phyloP scores from a whole-genome alignment of 1,140 invertebrate species.

The Acyrthosiphon pisum region DNA sequence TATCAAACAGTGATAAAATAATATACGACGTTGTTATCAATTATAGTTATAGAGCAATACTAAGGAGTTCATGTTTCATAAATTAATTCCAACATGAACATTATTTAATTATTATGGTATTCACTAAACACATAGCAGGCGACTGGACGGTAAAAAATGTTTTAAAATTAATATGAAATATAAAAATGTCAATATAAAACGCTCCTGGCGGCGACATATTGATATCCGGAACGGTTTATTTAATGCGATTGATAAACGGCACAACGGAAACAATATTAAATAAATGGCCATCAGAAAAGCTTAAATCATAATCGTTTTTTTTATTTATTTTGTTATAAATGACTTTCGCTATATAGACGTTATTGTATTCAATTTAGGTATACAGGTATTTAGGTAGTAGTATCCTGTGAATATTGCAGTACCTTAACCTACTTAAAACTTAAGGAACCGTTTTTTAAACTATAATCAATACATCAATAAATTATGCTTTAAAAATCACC shows the following conservation, averaged over 20 bases:
- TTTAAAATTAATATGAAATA: background rate
- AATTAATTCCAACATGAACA: background rate
- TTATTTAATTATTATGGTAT: background rate
- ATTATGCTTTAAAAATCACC: background rate
- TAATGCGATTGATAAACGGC: background rate
- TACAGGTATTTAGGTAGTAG: background rate
- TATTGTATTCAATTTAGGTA: background rate
- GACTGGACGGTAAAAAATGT: background rate
- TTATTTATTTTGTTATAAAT: background rate
- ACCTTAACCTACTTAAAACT: background rate
- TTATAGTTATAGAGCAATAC: no score
- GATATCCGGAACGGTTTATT: background rate
- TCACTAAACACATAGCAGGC: background rate
- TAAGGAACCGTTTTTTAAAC: background rate
- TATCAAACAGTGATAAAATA: conserved; percentile 1
- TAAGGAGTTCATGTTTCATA: background rate
- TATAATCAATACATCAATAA: background rate
- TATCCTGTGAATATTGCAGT: background rate
- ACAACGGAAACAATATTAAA: background rate
- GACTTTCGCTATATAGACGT: no score
- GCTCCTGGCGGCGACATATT: background rate
- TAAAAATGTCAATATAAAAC: background rate
- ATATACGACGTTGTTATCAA: background rate
- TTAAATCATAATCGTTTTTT: background rate
- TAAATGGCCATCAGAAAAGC: background rate